These are phyloP conservation scores for Eudorcas thomsonii DNA, from an alignment of 2,113 vertebrate genomes.

Conservation along the genomic window DNA sequence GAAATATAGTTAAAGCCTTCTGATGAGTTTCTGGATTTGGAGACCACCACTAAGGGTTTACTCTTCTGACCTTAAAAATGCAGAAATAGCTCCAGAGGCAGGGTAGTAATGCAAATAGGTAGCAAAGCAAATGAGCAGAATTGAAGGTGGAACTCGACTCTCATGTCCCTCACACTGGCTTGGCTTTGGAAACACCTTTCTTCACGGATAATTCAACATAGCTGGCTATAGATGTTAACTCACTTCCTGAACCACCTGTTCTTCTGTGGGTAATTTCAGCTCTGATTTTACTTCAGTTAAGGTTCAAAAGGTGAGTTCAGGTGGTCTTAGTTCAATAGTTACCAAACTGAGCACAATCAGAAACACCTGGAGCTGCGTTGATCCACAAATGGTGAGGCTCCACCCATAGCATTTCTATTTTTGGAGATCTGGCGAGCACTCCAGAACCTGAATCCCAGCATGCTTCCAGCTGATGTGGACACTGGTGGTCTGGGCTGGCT, in stretches of 20 bases:
- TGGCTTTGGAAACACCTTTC: not conserved
- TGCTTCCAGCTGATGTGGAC: not conserved
- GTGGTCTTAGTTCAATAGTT: not conserved
- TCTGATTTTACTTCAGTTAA: not conserved
- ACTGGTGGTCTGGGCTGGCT: not conserved
- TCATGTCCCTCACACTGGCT: not conserved
- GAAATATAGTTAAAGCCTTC: not conserved
- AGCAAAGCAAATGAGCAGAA: not conserved
- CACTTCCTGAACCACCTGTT: not conserved
- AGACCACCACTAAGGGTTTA: not conserved
- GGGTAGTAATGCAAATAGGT: not conserved
- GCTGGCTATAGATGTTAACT: not conserved
- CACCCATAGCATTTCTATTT: not conserved
- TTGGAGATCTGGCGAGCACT: fast-evolving
- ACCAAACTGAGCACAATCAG: not conserved
- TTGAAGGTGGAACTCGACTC: not conserved
- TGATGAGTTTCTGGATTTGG: not conserved
- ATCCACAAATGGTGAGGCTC: not conserved
- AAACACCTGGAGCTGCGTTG: not conserved
- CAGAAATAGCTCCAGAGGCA: not conserved
- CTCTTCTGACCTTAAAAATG: not conserved
- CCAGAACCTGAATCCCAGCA: not conserved
- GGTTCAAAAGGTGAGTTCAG: not conserved
- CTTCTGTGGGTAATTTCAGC: not conserved
- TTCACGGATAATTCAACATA: not conserved